Evolutionary conservation across 2,797 vertebrate species (phyloP).

Genomic region (Notolepis coatsorum): DNA sequence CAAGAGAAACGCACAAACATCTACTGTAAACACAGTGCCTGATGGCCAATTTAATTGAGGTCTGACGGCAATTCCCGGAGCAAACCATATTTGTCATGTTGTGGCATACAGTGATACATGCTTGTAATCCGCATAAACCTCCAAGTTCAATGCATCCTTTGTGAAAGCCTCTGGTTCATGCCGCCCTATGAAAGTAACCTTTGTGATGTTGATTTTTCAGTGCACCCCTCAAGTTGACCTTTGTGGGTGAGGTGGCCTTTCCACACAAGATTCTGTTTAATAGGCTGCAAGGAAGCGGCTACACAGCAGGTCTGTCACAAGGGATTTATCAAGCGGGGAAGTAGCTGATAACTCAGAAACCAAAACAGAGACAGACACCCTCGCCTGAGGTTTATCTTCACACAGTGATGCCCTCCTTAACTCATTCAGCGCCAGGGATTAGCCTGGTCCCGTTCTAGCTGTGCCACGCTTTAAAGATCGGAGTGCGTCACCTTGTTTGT

Average conservation of each 20-base stretch:
- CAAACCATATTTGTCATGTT: slow-evolving; percentile 70
- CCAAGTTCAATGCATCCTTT: slow-evolving; percentile 62
- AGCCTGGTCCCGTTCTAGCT: too few relatives aligned
- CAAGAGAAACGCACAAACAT: slow-evolving; percentile 39
- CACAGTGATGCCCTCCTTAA: slow-evolving; percentile 28
- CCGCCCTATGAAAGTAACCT: slow-evolving; percentile 61
- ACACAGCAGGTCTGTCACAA: slow-evolving; percentile 51
- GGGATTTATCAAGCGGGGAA: slow-evolving; percentile 44
- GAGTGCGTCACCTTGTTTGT: too few relatives aligned
- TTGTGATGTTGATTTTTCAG: slow-evolving; percentile 59
- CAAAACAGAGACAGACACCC: slow-evolving; percentile 35
- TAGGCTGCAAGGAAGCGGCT: slow-evolving; percentile 53
- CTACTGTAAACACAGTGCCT: slow-evolving; percentile 30
- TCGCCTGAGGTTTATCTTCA: slow-evolving; percentile 46
- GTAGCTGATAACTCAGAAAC: slow-evolving; percentile 43
- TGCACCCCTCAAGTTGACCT: slow-evolving; percentile 61
- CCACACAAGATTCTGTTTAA: slow-evolving; percentile 58
- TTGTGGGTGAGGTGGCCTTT: slow-evolving; percentile 58
- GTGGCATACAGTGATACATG: slow-evolving; percentile 50
- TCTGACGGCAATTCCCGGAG: slow-evolving; percentile 59
- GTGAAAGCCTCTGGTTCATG: slow-evolving; percentile 46
- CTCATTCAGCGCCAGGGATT: too few relatives aligned
- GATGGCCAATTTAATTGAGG: slow-evolving; percentile 53
- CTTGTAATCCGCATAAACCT: slow-evolving; percentile 56
- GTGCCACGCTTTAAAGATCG: too few relatives aligned